phyloP scores from a whole-genome alignment of 2,888 invertebrate species.

The Scaptomyza parva region DNA sequence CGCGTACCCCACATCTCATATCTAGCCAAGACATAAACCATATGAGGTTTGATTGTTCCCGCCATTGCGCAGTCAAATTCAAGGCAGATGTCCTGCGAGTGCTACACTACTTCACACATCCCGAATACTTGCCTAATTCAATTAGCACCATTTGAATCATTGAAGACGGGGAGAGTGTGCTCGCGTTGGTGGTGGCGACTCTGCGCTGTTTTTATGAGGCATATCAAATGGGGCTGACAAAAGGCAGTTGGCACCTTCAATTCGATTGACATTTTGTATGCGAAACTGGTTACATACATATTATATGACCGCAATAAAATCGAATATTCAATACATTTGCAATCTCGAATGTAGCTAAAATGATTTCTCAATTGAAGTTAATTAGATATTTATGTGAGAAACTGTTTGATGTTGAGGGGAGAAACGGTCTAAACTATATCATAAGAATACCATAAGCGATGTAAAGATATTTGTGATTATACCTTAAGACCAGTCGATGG shows the following conservation, averaged over 20 bases:
- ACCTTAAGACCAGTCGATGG: no score
- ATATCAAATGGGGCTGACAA: conserved; percentile 56
- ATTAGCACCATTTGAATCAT: conserved; percentile 62
- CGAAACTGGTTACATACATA: conserved; percentile 4
- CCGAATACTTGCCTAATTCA: conserved; percentile 71
- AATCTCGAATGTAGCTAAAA: not conserved
- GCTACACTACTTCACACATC: conserved; percentile 31
- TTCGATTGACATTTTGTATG: conserved; percentile 44
- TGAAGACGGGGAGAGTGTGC: conserved; percentile 5
- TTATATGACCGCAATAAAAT: conserved; percentile 58
- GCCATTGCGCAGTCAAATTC: conserved; percentile 31
- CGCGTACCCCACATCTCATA: conserved; percentile 45
- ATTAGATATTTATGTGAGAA: conserved; percentile 27
- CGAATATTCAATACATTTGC: conserved; percentile 7
- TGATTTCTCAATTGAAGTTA: conserved; percentile 15
- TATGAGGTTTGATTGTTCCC: conserved; percentile 32
- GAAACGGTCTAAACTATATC: no score
- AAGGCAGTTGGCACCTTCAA: conserved; percentile 40
- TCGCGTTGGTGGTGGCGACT: conserved; percentile 23
- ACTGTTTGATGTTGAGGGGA: no score
- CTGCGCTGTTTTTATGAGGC: conserved; percentile 67
- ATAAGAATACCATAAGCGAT: no score
- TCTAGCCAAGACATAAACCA: conserved; percentile 26
- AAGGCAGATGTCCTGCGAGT: conserved; percentile 55
- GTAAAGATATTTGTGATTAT: no score